These are phyloP conservation scores for Narcine bancroftii DNA, from an alignment of 2,113 vertebrate species.

Conservation along the genomic window DNA sequence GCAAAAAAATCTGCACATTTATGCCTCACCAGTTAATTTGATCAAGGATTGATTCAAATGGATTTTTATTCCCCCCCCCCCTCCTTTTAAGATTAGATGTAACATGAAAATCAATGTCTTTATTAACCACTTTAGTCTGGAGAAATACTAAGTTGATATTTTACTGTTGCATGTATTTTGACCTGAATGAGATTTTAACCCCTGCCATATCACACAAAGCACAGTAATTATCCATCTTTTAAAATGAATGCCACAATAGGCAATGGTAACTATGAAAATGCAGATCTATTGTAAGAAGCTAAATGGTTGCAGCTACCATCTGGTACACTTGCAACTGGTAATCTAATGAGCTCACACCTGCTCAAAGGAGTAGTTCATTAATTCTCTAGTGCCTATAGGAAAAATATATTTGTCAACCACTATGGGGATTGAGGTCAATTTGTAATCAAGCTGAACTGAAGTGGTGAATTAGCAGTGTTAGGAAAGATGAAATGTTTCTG, in stretches of 20 bases:
- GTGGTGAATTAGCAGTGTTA: slow-evolving; percentile 34
- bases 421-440: slow-evolving; percentile 60
- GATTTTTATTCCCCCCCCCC: background rate
- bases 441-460: slow-evolving; percentile 65
- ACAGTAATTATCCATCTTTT: slow-evolving; percentile 67
- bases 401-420: slow-evolving; percentile 66
- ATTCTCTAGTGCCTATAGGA: slow-evolving; percentile 71
- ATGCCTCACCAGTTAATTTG: background rate
- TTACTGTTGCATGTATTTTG: background rate
- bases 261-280: slow-evolving; percentile 46
- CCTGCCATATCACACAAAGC: slow-evolving; percentile 56
- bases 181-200: background rate
- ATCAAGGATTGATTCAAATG: background rate
- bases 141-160: background rate
- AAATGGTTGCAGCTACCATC: slow-evolving; percentile 49
- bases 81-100: background rate
- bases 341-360: slow-evolving; percentile 80
- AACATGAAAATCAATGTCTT: background rate
- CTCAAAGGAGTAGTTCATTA: slow-evolving; percentile 68
- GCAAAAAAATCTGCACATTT: background rate
- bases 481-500: background rate
- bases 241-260: slow-evolving; percentile 47
- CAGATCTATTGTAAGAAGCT: slow-evolving; percentile 54
- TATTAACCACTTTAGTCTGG: background rate
- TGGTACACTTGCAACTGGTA: slow-evolving; percentile 72